Evolutionary conservation across 2,113 vertebrate species (phyloP).

Genomic region (Hyaena hyaena): DNA sequence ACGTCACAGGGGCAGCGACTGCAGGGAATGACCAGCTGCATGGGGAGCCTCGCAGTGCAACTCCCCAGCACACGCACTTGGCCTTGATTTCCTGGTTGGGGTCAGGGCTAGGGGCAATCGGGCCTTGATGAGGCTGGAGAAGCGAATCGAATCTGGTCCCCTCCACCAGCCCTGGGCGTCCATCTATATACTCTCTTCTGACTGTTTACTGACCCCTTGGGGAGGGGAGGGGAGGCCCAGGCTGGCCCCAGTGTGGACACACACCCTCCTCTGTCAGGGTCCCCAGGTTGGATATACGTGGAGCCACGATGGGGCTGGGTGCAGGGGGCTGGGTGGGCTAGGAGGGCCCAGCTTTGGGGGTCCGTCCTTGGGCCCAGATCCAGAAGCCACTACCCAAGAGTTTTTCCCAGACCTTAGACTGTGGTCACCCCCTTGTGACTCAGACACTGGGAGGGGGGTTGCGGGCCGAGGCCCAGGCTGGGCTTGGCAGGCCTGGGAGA

Average conservation of each 20-base stretch:
- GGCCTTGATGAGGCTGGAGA: not conserved
- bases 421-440: not conserved
- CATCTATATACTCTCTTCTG: accelerated
- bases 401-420: not conserved
- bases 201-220: not conserved
- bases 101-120: not conserved
- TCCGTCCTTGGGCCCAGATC: not conserved
- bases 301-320: not conserved
- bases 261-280: not conserved
- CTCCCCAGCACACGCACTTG: not conserved
- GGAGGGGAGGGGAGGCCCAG: not conserved
- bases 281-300: not conserved
- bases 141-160: not conserved
- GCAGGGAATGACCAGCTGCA: accelerated
- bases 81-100: not conserved
- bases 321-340: not conserved
- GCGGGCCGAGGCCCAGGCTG: not conserved
- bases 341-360: not conserved
- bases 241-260: too few relatives aligned
- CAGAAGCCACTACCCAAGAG: not conserved
- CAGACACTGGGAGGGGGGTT: not conserved
- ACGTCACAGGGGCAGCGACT: not conserved
- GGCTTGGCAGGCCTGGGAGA: not conserved
- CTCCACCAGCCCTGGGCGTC: not conserved
- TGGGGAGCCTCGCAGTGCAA: accelerated